Evolutionary conservation across 30 jellyfish, hydroid and myxozoan genomes (phyloP), one percentile per base, ranked within the genome.

Genomic region (Pseudorhiza aurosa): DNA sequence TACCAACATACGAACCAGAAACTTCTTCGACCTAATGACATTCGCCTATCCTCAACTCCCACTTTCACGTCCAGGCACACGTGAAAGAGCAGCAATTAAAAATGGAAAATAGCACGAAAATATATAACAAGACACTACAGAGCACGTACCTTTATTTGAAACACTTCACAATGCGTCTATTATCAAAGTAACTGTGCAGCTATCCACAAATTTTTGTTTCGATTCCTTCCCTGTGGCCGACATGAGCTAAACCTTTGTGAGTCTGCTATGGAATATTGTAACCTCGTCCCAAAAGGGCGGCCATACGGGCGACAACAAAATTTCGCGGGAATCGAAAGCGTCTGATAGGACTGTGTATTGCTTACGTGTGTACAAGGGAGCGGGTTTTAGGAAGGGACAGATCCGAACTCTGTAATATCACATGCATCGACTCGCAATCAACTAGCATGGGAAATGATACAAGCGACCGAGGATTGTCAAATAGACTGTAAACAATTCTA

Each of bases 211-310:
- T 5, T 39, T 12, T 39, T 39, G 10, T 5, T 39, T 39, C 10
- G 12, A 5, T 39, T 5, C 50, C 50, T 7, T 39, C 7, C 7
- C 24, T 21, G 36, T 21, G 24, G 24, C 37, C 5, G 24, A 53
- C 67, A 53, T 53, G 24, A 18, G 67, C 37, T n/a, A 14, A 8
- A 36, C 22, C 67, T 12, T 53, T 53, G 67, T 53, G 36, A 18
- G 37, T 21, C 14, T 3, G 4, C 30, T 1, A 12, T 8, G 19
- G 35, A n/a, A 8, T 53, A 22, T 22, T 33, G 36, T 22, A 53
- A 36, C 67, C 67, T 53, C 67, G 67, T 53, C 35, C 67, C 24
- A 10, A 53, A 2, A 53, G 67, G 36, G 67, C 67, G 67, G 67
- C 67, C 33, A 39, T 39, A 39, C 12, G 50, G 12, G 10, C 10